These are phyloP conservation scores for Scleropages formosus DNA, from an alignment of 2,797 vertebrate genomes.

Conservation along the genomic window DNA sequence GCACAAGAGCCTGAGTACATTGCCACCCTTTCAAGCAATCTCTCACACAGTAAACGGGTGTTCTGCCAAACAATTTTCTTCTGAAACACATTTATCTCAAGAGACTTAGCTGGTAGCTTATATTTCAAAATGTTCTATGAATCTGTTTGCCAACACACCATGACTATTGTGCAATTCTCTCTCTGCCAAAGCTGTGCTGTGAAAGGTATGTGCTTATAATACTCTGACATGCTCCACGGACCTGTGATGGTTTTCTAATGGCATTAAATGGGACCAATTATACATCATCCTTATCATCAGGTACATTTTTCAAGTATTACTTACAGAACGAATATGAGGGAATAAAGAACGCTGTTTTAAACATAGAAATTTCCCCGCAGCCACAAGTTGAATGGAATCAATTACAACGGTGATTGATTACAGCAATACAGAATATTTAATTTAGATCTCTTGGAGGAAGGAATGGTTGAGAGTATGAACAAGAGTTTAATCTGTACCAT, in stretches of 20 bases:
- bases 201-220: slow-evolving; percentile 32
- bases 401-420: slow-evolving; percentile 27
- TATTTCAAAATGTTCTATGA: not conserved
- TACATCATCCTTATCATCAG: slow-evolving; percentile 32
- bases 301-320: slow-evolving; percentile 31
- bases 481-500: slow-evolving; percentile 24
- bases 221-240: slow-evolving; percentile 42
- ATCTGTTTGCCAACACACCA: slow-evolving; percentile 13
- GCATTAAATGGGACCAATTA: slow-evolving; percentile 40
- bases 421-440: slow-evolving; percentile 21
- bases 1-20: not conserved
- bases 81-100: not conserved
- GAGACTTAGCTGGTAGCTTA: not conserved
- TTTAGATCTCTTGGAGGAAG: slow-evolving; percentile 17
- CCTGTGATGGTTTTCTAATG: slow-evolving; percentile 32
- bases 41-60: not conserved
- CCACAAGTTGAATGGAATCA: slow-evolving; percentile 3
- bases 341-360: slow-evolving; percentile 4
- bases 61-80: not conserved
- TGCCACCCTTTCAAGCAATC: not conserved
- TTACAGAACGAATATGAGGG: slow-evolving; percentile 17
- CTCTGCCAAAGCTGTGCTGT: not conserved
- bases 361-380: not conserved
- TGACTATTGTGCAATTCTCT: not conserved
- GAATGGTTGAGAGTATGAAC: not conserved